phyloP scores from a whole-genome alignment of 1,140 invertebrate genomes.

The Temnothorax curvispinosus region DNA sequence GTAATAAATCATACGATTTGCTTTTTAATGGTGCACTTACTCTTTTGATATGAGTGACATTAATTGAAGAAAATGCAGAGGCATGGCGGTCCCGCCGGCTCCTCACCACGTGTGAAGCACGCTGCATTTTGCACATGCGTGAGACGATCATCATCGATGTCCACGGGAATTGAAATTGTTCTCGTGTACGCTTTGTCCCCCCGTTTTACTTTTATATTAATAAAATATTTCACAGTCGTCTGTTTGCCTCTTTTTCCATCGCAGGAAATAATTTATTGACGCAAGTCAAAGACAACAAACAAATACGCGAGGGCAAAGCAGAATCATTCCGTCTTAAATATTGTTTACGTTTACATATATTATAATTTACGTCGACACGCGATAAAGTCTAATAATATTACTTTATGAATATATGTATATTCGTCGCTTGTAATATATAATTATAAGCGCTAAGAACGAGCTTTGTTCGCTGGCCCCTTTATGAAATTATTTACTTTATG shows the following conservation, averaged over 20 bases:
- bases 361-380: no score
- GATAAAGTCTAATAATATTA: neutral
- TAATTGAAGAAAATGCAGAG: slow-evolving; percentile 26
- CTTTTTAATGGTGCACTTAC: slow-evolving; percentile 23
- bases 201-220: neutral
- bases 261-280: neutral
- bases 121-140: neutral
- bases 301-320: neutral
- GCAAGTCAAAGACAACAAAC: neutral
- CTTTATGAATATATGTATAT: neutral
- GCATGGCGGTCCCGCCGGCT: neutral
- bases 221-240: neutral
- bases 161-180: neutral
- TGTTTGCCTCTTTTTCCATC: neutral
- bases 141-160: neutral
- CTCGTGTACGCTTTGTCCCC: no score
- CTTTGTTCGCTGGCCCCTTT: no score
- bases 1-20: slow-evolving; percentile 17
- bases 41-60: slow-evolving; percentile 28
- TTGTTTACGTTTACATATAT: neutral
- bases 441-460: no score
- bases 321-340: neutral
- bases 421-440: no score
- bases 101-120: neutral
- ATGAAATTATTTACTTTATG: neutral